Evolutionary conservation across 1,140 invertebrate species (phyloP).

Genomic region (Druon quercuslanigerum): DNA sequence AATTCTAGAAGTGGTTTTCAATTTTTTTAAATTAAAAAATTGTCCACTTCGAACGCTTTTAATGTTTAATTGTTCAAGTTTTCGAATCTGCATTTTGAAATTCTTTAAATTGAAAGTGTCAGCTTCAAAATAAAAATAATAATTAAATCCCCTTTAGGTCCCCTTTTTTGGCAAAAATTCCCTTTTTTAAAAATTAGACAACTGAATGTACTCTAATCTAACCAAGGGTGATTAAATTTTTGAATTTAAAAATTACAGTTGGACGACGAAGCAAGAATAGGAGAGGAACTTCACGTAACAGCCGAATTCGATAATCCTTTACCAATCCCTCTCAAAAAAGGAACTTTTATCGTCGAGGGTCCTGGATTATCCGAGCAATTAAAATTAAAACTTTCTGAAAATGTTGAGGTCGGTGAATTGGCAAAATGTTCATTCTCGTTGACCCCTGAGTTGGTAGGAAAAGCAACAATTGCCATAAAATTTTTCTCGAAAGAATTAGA

Average conservation of each 20-base stretch:
- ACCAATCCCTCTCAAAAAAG: slow-evolving; percentile 84
- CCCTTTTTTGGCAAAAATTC: background rate
- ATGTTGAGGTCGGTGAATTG: slow-evolving; percentile 79
- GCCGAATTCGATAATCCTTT: slow-evolving; percentile 90
- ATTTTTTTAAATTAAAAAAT: too few species aligned
- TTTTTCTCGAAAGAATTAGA: slow-evolving; percentile 88
- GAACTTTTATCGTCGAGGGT: slow-evolving; percentile 87
- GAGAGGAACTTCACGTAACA: slow-evolving; percentile 80
- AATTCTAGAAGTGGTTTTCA: too few species aligned
- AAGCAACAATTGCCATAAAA: slow-evolving; percentile 86
- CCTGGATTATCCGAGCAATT: slow-evolving; percentile 84
- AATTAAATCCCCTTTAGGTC: too few species aligned
- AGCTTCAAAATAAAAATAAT: too few species aligned
- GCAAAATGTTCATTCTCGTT: slow-evolving; percentile 83
- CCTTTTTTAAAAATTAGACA: background rate
- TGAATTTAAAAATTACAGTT: too few species aligned
- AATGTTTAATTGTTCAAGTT: too few species aligned
- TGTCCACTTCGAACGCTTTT: too few species aligned
- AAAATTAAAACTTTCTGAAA: slow-evolving; percentile 81
- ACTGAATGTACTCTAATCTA: too few species aligned
- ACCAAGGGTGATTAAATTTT: too few species aligned
- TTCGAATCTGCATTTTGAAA: too few species aligned
- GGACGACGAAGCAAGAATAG: slow-evolving; percentile 77
- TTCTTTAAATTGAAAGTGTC: too few species aligned
- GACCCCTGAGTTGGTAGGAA: slow-evolving; percentile 82